Percentiles rank a stretch among this genome's conserved stretches.
Conservation (phyloP, 1,140 invertebrate genomes). For the Drosophila nikananu region DNA sequence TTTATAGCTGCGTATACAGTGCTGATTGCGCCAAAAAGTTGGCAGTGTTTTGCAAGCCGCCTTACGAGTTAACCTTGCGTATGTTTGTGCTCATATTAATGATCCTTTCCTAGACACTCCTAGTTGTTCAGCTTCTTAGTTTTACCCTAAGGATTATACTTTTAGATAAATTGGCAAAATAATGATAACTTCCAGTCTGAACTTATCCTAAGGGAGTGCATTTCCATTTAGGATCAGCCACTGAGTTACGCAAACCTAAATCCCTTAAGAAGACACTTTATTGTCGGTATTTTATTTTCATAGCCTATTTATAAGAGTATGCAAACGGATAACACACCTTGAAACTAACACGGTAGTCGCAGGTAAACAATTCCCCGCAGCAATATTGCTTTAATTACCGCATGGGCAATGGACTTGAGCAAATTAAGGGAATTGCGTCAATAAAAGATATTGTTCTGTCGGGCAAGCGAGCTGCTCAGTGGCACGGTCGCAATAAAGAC, state of each 20-base stretch:
- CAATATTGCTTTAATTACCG: constrained; percentile 50
- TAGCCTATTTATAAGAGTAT: constrained; percentile 37
- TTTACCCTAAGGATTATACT: neutral
- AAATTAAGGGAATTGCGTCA: constrained; percentile 54
- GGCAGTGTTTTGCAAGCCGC: neutral
- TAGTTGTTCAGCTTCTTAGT: no score
- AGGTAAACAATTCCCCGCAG: constrained; percentile 16
- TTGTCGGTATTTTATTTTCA: constrained; percentile 1
- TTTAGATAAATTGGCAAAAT: neutral
- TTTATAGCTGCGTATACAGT: no score
- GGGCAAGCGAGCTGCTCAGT: constrained; percentile 10
- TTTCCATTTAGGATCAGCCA: no score
- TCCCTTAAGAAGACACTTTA: neutral
- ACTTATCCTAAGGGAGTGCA: neutral
- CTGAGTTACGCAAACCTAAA: neutral
- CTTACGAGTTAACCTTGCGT: neutral
- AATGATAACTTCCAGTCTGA: neutral
- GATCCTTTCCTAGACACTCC: neutral
- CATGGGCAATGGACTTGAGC: constrained; percentile 46
- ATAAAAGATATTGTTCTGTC: constrained; percentile 49
- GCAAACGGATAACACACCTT: constrained; percentile 26
- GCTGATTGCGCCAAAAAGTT: neutral
- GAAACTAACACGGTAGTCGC: constrained; percentile 5
- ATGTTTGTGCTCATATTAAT: no score
- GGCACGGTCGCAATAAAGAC: constrained; percentile 20